phyloP scores from a whole-genome alignment of 2,113 vertebrate genomes.

The Riparia riparia region DNA sequence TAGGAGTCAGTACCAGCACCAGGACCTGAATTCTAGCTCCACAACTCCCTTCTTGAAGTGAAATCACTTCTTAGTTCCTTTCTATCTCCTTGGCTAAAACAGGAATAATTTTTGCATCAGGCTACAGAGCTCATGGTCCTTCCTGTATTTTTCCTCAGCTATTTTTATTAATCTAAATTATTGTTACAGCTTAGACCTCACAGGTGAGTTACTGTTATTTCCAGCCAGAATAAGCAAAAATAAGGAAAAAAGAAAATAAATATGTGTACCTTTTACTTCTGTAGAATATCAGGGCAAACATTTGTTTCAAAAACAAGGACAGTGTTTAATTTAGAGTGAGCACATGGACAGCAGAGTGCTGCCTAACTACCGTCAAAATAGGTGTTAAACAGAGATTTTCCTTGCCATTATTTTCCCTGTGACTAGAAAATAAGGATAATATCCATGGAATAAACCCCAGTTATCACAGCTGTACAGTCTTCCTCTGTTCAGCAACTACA shows the following conservation, averaged over 20 bases:
- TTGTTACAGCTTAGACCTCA: constrained; percentile 1
- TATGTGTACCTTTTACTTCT: not conserved
- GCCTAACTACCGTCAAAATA: constrained; percentile 38
- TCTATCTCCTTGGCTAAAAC: not conserved
- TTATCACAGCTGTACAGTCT: constrained; percentile 2
- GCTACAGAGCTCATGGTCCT: not conserved
- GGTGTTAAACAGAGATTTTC: not conserved
- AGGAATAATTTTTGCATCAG: not conserved
- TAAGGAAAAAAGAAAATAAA: constrained; percentile 15
- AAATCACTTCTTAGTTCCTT: not conserved
- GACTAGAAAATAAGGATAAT: constrained; percentile 11
- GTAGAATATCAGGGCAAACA: not conserved
- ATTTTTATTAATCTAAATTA: not conserved
- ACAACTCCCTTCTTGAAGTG: not conserved
- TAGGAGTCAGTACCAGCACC: not conserved
- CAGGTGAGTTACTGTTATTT: not conserved
- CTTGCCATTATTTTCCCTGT: constrained; percentile 12
- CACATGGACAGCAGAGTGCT: not conserved
- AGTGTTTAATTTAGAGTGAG: constrained; percentile 1
- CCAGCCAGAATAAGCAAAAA: constrained; percentile 37
- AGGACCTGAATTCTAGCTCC: not conserved
- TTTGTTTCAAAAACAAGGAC: constrained; percentile 12
- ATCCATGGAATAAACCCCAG: not conserved
- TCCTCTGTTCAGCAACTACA: not conserved
- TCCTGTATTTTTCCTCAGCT: not conserved